These are phyloP conservation scores for Cyanoderma ruficeps DNA, from an alignment of 2,113 vertebrate genomes.

Conservation along the genomic window DNA sequence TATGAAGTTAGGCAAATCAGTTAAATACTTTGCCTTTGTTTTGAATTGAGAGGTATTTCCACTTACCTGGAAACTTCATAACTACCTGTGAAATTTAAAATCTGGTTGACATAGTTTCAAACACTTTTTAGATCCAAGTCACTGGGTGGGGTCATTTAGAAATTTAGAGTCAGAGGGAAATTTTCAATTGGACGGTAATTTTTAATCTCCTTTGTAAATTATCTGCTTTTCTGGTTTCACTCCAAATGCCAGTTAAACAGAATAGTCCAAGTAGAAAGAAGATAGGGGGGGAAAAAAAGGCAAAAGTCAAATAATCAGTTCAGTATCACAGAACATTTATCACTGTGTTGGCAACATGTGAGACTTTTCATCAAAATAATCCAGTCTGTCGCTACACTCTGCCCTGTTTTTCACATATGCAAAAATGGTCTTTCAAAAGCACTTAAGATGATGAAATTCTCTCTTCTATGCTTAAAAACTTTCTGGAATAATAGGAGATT, in stretches of 20 bases:
- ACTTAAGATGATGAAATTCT: not conserved
- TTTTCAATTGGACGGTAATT: fast-evolving
- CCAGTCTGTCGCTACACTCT: not conserved
- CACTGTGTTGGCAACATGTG: not conserved
- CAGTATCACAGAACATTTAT: not conserved
- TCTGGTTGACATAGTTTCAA: not conserved
- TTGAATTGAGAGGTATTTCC: not conserved
- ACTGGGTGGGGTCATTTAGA: fast-evolving
- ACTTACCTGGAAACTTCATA: not conserved
- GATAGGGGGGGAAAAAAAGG: fast-evolving
- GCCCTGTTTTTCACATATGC: not conserved
- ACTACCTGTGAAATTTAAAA: not conserved
- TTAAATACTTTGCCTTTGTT: not conserved
- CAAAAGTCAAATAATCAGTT: not conserved
- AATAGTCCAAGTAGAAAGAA: not conserved
- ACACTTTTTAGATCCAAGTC: not conserved
- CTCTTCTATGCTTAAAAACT: not conserved
- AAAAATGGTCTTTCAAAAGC: not conserved
- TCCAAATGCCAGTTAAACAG: not conserved
- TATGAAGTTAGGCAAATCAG: not conserved
- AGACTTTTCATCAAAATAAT: not conserved
- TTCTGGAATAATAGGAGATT: not conserved
- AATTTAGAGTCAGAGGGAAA: not conserved
- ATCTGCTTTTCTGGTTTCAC: not conserved
- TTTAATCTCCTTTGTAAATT: not conserved